Evolutionary conservation across 2,113 vertebrate genomes (phyloP), one percentile per base, ranked within the genome.

Genomic region (Tor tambroides): DNA sequence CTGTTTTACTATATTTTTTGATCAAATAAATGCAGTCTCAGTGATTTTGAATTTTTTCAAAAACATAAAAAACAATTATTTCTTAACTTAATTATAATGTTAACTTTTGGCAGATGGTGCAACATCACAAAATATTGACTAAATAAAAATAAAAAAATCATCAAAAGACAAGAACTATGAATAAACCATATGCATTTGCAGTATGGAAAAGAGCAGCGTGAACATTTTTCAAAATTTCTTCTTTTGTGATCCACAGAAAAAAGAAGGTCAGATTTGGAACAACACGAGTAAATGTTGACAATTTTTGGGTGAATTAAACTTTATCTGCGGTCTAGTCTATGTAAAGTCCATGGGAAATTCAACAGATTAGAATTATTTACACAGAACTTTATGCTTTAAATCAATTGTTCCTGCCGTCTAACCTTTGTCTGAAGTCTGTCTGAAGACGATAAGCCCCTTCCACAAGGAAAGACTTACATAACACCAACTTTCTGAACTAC

Each of bases 391-490:
- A 38, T 1, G 23, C 21, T 81, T 51, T 46, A 8, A 79, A 23
- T 79, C 76, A 26, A 41, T 41, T 21, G 10, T 17, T 23, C 9
- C 41, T 83, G 63, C 59, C 7, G 3, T 51, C 59, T 26, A 81
- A 41, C 79, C 56, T 56, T 56, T 54, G 26, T 21, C 54, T 35
- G 78, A 63, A 82, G 59, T 49, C 19, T 74, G 35, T 41, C 71
- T 41, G 71, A 74, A 74, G 35, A 41, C 12, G 32, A 61, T 80
- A 61, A 63, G 35, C 43, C 32, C 12, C 32, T 35, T 80, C 23
- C 79, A 43, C 23, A 81, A 38, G 79, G 32, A 81, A 56, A 74
- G 43, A 43, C 38, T 84, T 84, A 11, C 26, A 83, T n/a, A 81
- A 49, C 41, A 28, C 59, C 12, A 51, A 12, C 76, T 80, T 67